phyloP scores from a whole-genome alignment of 1,140 invertebrate genomes.

The Bombus waltoni region DNA sequence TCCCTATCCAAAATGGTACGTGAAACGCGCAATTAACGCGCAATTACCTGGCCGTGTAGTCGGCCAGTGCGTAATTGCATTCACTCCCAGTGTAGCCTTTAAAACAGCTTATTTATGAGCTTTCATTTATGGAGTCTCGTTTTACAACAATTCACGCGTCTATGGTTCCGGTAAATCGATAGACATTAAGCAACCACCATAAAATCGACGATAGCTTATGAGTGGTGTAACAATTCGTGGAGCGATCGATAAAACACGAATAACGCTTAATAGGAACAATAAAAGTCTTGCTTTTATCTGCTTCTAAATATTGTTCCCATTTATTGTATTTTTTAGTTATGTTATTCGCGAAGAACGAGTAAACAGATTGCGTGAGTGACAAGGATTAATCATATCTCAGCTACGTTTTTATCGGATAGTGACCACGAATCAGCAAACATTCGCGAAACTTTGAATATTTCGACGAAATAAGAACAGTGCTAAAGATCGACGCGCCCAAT shows the following conservation, averaged over 20 bases:
- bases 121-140: background rate
- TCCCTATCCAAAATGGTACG: background rate
- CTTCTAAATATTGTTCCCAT: background rate
- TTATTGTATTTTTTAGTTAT: background rate
- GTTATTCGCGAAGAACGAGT: background rate
- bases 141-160: background rate
- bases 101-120: conserved; percentile 1
- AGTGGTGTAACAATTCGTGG: background rate
- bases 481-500: background rate
- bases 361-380: background rate
- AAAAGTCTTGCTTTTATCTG: background rate
- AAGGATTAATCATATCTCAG: conserved; percentile 14
- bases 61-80: conserved; percentile 6
- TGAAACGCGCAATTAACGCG: conserved; percentile 13
- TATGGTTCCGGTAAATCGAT: background rate
- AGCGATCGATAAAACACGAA: too few relatives aligned
- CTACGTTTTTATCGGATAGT: background rate
- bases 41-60: conserved; percentile 13
- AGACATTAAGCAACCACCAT: background rate
- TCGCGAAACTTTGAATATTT: background rate
- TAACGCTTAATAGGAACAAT: background rate
- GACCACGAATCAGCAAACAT: too few relatives aligned
- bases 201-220: background rate
- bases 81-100: background rate
- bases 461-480: background rate